Evolutionary conservation across 1,140 invertebrate genomes (phyloP), one percentile per base, ranked within the genome.

Genomic region (Steinernema khuongi): DNA sequence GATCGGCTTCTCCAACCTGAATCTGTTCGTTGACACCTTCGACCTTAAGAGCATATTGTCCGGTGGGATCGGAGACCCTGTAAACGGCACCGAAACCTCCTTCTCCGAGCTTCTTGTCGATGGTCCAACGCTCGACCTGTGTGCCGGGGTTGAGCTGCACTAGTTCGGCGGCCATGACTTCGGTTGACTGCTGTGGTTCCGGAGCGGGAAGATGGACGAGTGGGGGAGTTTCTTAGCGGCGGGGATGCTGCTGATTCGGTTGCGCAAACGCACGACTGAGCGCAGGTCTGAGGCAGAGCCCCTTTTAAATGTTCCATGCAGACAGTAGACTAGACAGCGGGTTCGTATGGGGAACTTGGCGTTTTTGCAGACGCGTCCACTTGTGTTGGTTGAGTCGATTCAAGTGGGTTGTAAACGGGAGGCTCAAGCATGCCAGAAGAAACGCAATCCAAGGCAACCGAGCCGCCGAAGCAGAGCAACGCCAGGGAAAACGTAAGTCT

Each of bases 21-120:
- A 82, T 81, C 41, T 74, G 74, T 36, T 82, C 81, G 68, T 72
- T 81, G 60, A 77, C 71, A 19, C 81, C 81, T 70, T 81, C 80
- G 33, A 76, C 75, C 72, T 81, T 81, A 31, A 81, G 67, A 7
- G 80, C 80, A 60, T 81, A 81, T 30, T 75, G 31, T 30, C 80
- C 80, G 22, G 67, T 68, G 22, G 43, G 31, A 31, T 80, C 79
- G 67, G 74, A 68, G 1, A 75, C 77, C 32, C 77, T 81, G 71
- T 77, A 79, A 2, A 79, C 78, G 30, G 78, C 79, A 29, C 78
- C 78, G 67, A 76, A 79, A 31, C 78, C 78, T 33, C 78, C 70
- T 70, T 80, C 43, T 69, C 76, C 77, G 18, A 78, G 60, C 44
- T 75, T 75, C 77, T 78, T 78, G 1, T 68, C 71, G 32, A 80